Evolutionary conservation across 2,888 invertebrate species (phyloP).

Genomic region (Bombylius discolor): DNA sequence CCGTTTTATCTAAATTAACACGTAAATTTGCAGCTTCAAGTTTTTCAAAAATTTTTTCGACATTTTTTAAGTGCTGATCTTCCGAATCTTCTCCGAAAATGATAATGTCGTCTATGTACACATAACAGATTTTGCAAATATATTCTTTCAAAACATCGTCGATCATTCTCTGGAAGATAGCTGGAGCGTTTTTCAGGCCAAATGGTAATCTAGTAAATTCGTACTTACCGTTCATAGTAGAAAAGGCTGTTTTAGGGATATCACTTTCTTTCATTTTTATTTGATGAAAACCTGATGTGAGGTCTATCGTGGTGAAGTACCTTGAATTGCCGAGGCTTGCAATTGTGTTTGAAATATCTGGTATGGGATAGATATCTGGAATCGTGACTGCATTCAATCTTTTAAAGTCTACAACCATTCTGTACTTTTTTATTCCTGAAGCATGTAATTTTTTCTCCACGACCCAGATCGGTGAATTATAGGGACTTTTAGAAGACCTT

Average conservation of each 20-base stretch:
- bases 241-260: no score
- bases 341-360: background rate
- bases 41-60: no score
- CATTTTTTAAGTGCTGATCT: no score
- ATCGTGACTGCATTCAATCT: background rate
- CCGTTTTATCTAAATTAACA: no score
- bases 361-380: background rate
- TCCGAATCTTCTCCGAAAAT: background rate
- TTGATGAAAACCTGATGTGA: no score
- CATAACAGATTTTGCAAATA: conserved; percentile 9
- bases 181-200: background rate
- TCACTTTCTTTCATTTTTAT: no score
- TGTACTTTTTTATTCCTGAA: background rate
- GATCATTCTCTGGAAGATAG: conserved; percentile 14
- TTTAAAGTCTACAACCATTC: background rate
- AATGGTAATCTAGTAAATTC: conserved; percentile 4
- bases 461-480: background rate
- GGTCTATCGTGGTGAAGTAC: no score
- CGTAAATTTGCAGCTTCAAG: no score
- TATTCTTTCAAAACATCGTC: conserved; percentile 14
- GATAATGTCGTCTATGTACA: conserved; percentile 11
- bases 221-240: no score
- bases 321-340: background rate
- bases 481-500: no score
- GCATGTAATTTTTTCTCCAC: background rate